Percentiles rank a stretch among this genome's conserved stretches.
Evolutionary conservation across 2,888 invertebrate species (phyloP).

Genomic region (Cylloceria caligata): DNA sequence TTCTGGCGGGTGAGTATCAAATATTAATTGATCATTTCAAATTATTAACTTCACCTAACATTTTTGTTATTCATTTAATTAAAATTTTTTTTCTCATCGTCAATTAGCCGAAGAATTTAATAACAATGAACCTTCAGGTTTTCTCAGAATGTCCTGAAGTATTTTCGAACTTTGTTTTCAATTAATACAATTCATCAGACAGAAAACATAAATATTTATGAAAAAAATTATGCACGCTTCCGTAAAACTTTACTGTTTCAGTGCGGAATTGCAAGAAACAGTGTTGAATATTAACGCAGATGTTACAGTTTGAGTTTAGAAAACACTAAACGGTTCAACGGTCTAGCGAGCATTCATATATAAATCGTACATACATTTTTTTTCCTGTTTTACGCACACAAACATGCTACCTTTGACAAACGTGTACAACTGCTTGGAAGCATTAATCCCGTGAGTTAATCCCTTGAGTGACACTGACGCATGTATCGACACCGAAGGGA

Average conservation of each 20-base stretch:
- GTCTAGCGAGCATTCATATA: background rate
- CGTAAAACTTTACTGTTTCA: background rate
- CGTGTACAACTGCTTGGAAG: background rate
- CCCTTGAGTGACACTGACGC: background rate
- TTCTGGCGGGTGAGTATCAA: constrained; percentile 73
- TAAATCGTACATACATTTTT: background rate
- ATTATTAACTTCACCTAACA: too few relatives aligned
- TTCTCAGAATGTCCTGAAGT: background rate
- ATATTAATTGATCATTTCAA: background rate
- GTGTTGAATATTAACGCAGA: background rate
- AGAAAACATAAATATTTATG: background rate
- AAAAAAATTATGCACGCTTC: background rate
- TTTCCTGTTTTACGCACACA: background rate
- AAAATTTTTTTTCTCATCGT: too few relatives aligned
- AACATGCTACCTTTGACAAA: background rate
- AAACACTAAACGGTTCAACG: background rate
- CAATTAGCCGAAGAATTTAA: background rate
- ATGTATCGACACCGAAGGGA: too few relatives aligned
- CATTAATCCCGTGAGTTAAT: too few relatives aligned
- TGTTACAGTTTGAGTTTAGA: background rate
- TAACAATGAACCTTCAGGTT: background rate
- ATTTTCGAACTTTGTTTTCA: background rate
- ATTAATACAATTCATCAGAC: background rate
- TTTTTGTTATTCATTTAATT: background rate
- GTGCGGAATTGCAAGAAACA: background rate